phyloP scores from a whole-genome alignment of 2,797 vertebrate genomes.

The Diceros bicornis region DNA sequence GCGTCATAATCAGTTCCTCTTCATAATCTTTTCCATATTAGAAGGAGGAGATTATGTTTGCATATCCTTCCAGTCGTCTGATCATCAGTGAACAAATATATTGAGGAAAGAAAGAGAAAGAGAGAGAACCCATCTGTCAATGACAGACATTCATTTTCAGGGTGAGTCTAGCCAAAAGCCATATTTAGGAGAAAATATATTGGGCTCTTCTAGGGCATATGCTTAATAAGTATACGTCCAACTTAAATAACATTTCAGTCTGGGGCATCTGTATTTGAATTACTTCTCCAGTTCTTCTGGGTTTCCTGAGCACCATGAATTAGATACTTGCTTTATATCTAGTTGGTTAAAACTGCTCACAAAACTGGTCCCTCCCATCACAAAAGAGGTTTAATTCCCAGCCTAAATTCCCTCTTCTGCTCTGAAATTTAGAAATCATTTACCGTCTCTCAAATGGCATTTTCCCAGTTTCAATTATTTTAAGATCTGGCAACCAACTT shows the following conservation, averaged over 20 bases:
- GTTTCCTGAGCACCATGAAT: constrained; percentile 8
- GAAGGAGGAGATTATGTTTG: not conserved
- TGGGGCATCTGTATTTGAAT: not conserved
- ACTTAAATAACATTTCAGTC: not conserved
- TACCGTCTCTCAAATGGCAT: constrained; percentile 19
- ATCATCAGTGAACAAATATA: not conserved
- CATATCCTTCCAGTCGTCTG: not conserved
- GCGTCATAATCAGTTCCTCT: not conserved
- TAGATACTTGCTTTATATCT: constrained; percentile 1
- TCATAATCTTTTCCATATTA: not conserved
- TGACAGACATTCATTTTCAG: not conserved
- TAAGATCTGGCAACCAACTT: constrained; percentile 12
- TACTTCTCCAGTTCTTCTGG: not conserved
- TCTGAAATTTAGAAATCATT: constrained; percentile 70
- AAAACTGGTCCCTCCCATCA: not conserved
- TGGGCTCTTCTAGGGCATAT: not conserved
- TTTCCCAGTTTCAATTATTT: constrained; percentile 66
- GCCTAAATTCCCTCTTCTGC: not conserved
- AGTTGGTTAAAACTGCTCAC: not conserved
- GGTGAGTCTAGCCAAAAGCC: not conserved
- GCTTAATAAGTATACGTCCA: not conserved
- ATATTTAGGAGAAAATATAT: not conserved
- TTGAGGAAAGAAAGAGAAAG: not conserved
- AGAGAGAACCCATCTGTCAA: not conserved
- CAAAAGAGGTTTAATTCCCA: not conserved